Evolutionary conservation across 2,888 invertebrate species (phyloP).

Genomic region (Cynaeus angustus): DNA sequence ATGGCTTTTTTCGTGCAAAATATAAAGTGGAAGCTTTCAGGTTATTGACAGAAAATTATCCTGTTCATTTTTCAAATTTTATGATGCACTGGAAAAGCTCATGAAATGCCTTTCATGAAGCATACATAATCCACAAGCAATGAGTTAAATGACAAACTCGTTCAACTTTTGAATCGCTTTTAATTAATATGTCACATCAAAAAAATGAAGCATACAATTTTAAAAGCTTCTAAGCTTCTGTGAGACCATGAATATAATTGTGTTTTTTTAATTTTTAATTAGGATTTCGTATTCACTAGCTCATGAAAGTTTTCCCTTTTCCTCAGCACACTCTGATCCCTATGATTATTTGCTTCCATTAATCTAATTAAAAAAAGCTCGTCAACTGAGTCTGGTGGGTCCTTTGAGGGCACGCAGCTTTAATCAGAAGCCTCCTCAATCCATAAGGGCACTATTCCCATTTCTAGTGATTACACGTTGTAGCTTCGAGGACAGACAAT

Average conservation of each 20-base stretch:
- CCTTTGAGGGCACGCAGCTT: constrained; percentile 38
- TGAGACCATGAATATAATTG: no score
- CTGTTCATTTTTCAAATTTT: not conserved
- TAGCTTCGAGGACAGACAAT: constrained; percentile 52
- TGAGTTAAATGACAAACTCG: no score
- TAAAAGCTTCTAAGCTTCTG: no score
- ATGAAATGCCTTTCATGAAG: no score
- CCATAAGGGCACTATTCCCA: constrained; percentile 49
- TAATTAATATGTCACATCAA: no score
- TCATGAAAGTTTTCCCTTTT: constrained; percentile 2
- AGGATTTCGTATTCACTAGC: not conserved
- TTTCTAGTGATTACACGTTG: constrained; percentile 55
- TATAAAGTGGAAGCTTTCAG: not conserved
- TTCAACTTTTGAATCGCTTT: no score
- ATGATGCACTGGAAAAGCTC: constrained; percentile 1
- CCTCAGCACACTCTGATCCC: not conserved
- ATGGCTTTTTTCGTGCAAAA: not conserved
- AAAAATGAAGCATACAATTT: no score
- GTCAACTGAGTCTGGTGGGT: constrained; percentile 14
- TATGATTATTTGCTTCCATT: constrained; percentile 39
- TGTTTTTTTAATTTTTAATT: not conserved
- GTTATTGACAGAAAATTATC: not conserved
- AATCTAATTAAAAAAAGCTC: constrained; percentile 41
- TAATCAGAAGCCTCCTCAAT: constrained; percentile 47
- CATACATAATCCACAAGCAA: no score